Evolutionary conservation across 2,888 invertebrate genomes (phyloP).

Genomic region (Abrostola triplasia): DNA sequence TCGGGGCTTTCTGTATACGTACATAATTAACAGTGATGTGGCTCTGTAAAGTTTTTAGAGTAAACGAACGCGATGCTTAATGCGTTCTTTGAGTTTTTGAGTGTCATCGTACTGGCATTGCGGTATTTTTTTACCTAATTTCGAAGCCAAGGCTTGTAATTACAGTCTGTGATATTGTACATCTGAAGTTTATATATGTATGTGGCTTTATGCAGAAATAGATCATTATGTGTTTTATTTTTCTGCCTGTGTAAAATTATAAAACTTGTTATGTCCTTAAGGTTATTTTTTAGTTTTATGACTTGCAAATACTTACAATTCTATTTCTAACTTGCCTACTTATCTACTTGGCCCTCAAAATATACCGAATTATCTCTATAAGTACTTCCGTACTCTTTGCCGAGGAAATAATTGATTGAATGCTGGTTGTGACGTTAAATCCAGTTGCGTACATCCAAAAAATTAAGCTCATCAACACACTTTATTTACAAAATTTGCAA

Average conservation of each 20-base stretch:
- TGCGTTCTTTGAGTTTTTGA: constrained; percentile 73
- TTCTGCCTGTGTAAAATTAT: background rate
- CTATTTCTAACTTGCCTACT: too few relatives aligned
- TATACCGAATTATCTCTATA: too few relatives aligned
- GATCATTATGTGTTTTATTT: background rate
- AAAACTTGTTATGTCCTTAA: too few relatives aligned
- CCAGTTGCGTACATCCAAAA: too few relatives aligned
- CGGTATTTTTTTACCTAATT: constrained; percentile 22
- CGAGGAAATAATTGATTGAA: too few relatives aligned
- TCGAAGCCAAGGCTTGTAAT: constrained; percentile 26
- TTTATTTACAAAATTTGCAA: too few relatives aligned
- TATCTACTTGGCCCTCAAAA: too few relatives aligned
- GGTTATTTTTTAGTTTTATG: too few relatives aligned
- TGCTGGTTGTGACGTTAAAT: too few relatives aligned
- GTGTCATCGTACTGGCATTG: constrained; percentile 41
- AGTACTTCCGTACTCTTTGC: too few relatives aligned
- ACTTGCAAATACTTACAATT: too few relatives aligned
- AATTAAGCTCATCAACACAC: too few relatives aligned
- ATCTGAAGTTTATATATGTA: constrained; percentile 10
- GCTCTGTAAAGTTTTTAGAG: constrained; percentile 69
- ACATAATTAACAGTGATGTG: constrained; percentile 83
- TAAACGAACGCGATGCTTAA: constrained; percentile 70
- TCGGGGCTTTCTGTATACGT: constrained; percentile 61
- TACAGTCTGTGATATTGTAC: constrained; percentile 13
- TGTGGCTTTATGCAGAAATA: background rate